phyloP scores from a whole-genome alignment of 92 coral and sea anemone species.

The Epizoanthus scotinus region DNA sequence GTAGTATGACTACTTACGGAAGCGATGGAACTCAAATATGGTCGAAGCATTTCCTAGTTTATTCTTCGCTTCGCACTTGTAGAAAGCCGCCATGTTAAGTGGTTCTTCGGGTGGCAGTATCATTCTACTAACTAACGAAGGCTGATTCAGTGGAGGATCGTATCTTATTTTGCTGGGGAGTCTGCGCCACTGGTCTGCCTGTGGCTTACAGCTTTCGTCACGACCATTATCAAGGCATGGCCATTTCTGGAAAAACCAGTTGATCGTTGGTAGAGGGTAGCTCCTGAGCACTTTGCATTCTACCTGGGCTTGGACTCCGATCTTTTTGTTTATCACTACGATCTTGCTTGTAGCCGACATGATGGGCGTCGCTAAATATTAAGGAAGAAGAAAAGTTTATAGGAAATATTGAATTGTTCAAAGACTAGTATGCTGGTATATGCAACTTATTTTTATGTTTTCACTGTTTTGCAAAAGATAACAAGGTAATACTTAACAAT shows the following conservation, averaged over 20 bases:
- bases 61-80: conserved; percentile 26
- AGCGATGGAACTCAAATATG: conserved; percentile 13
- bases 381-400: too few relatives aligned
- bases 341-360: background rate
- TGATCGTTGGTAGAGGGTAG: conserved; percentile 15
- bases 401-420: too few relatives aligned
- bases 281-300: conserved; percentile 8
- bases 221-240: conserved; percentile 8
- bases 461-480: too few relatives aligned
- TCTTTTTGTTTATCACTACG: background rate
- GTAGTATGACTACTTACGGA: conserved; percentile 1
- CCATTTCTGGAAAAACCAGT: conserved; percentile 24
- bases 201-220: conserved; percentile 14
- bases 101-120: conserved; percentile 24
- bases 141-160: background rate
- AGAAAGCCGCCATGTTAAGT: conserved; percentile 19
- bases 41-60: conserved; percentile 16
- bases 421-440: too few relatives aligned
- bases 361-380: background rate
- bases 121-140: conserved; percentile 12
- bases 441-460: too few relatives aligned
- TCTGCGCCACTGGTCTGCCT: conserved; percentile 16
- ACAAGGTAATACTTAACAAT: too few relatives aligned
- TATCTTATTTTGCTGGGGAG: background rate
- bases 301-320: background rate